These are phyloP conservation scores for Uromys caudimaculatus DNA, from an alignment of 2,797 vertebrate species.

Conservation along the genomic window DNA sequence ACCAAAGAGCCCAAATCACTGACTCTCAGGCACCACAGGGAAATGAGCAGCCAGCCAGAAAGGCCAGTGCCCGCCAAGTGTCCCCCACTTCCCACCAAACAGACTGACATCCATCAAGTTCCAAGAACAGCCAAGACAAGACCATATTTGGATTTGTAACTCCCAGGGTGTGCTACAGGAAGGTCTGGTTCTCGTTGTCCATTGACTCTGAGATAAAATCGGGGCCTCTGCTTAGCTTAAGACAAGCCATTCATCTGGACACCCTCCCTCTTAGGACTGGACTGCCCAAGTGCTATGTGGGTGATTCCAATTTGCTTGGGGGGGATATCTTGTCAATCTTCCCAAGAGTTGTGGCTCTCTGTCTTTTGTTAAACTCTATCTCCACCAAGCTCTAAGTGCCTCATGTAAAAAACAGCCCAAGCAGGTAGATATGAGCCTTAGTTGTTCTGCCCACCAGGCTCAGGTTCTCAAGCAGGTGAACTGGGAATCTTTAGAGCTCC, in stretches of 20 bases:
- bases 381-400: background rate
- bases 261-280: conserved; percentile 32
- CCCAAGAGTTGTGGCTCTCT: conserved; percentile 17
- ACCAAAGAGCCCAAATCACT: background rate
- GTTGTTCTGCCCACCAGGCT: background rate
- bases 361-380: conserved; percentile 32
- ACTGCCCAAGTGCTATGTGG: conserved; percentile 31
- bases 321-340: conserved; percentile 52
- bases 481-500: background rate
- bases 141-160: conserved; percentile 78
- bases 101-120: conserved; percentile 68
- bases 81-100: background rate
- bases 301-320: conserved; percentile 55
- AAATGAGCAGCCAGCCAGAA: background rate
- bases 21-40: background rate
- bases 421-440: background rate
- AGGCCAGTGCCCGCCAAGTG: background rate
- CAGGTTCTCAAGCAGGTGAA: background rate
- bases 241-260: conserved; percentile 62
- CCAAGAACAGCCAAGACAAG: conserved; percentile 65
- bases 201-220: conserved; percentile 77
- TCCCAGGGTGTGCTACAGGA: conserved; percentile 62
- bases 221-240: conserved; percentile 72
- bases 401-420: background rate
- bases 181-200: conserved; percentile 79